phyloP scores from a whole-genome alignment of 2,113 vertebrate species.

The Felis catus region DNA sequence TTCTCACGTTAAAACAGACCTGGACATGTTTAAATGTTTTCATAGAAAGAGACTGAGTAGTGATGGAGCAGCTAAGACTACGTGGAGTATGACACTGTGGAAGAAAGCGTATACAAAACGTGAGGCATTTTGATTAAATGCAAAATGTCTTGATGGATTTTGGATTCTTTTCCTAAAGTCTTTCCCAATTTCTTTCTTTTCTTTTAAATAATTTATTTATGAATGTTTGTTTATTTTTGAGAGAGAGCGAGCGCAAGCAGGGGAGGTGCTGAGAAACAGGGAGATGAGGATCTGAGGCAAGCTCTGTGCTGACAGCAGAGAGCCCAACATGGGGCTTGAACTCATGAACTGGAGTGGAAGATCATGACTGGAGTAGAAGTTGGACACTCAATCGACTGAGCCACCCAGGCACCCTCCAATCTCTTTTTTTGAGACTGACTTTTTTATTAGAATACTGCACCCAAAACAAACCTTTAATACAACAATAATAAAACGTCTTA shows the following conservation, averaged over 20 bases:
- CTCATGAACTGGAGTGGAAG: no score
- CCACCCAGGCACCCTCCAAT: neutral
- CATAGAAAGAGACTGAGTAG: neutral
- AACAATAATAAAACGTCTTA: neutral
- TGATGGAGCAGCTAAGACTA: neutral
- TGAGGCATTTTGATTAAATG: neutral
- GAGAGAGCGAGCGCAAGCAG: no score
- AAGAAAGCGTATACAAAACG: neutral
- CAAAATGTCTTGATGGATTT: neutral
- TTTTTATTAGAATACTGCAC: neutral
- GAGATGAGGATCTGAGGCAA: no score
- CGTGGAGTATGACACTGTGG: neutral
- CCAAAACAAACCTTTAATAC: neutral
- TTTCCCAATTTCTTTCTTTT: neutral
- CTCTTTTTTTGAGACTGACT: neutral
- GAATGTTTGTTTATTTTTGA: no score
- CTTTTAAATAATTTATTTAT: neutral
- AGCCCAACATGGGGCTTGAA: no score
- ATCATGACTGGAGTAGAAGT: no score
- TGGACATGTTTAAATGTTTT: neutral
- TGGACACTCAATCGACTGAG: no score
- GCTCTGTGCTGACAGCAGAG: no score
- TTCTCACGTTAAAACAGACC: neutral
- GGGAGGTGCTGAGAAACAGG: no score
- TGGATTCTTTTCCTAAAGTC: constrained; percentile 1